Conservation (phyloP, 1,140 invertebrate genomes). For the Tigriopus japonicus region DNA sequence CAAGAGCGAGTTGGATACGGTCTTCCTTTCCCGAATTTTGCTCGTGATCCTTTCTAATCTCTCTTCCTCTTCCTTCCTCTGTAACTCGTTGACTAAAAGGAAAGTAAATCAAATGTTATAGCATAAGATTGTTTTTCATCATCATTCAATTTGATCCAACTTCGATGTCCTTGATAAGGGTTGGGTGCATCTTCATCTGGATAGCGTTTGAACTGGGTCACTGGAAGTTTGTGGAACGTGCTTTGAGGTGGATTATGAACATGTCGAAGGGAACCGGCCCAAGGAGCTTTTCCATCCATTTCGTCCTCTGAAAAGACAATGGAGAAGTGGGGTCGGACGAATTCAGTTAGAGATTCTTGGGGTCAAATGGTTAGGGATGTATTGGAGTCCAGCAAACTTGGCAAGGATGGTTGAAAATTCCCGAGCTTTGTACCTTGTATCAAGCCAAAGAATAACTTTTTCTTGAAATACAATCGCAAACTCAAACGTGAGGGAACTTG, state of each 20-base stretch:
- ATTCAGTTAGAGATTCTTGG: too few relatives aligned
- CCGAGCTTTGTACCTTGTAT: too few relatives aligned
- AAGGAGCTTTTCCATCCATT: neutral
- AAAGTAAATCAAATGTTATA: too few relatives aligned
- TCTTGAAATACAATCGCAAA: too few relatives aligned
- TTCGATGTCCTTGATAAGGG: neutral
- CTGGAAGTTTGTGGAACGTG: neutral
- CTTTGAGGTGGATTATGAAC: neutral
- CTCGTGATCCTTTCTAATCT: neutral
- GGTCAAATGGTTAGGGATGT: too few relatives aligned
- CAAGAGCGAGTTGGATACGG: slow-evolving; percentile 3
- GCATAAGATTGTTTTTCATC: neutral
- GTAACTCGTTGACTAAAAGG: too few relatives aligned
- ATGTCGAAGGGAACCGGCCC: neutral
- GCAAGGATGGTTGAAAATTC: too few relatives aligned
- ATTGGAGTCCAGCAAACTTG: too few relatives aligned
- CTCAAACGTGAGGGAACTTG: too few relatives aligned
- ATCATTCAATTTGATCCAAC: neutral
- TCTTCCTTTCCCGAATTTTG: neutral
- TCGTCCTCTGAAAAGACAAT: neutral
- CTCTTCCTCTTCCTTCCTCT: neutral
- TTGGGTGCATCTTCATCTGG: slow-evolving; percentile 11
- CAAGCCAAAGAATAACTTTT: too few relatives aligned
- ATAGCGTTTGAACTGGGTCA: slow-evolving; percentile 2
- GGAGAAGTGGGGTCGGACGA: too few relatives aligned